Base-by-base conservation (phyloP, 2,888 invertebrate genomes). In the Drosophila engyochracea region DNA sequence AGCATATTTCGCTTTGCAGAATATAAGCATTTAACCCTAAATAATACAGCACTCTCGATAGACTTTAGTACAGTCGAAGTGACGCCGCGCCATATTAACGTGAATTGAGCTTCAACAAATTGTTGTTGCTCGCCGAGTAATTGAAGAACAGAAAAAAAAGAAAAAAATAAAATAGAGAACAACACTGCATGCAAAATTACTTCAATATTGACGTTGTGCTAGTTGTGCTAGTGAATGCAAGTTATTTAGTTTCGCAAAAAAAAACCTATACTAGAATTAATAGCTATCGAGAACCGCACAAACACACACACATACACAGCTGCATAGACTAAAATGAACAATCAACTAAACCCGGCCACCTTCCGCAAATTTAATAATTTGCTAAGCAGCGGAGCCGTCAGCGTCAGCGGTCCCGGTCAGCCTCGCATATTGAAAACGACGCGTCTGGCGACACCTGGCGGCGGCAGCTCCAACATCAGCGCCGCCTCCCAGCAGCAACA, bases 331-430 rank as follows among this genome's bases (percentile, higher is more conserved):
- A 79, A 31, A 30, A 92, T 92, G 92, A 92, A 91, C 85, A 93
- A 92, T 81, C 93, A 93, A 90, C 92, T 93, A 76, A 93, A 86
- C 74, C 93, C 92, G 85, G 92, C 93, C 64, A 90, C 85, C 76
- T 93, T 92, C 69, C 92, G 93, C 74, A 94, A 94, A 91, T 93
- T 94, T 75, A 93, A 92, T 81, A 93, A 93, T 90, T 91, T 94
- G 76, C 89, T 93, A 30, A 93, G 92, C 67, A 93, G 94, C 89
- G 93, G 93, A 62, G 92, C 94, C 75, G 93, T 93, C 66, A 93
- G 93, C 65, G 93, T 93, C 62, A 93, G 93, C 69, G 93, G 93
- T 30, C 93, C 93, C 58, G 91, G 91, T 70, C 94, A 94, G 79
- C 93, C 93, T 66, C 92, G 93, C 66, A 93, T 93, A 74, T 81